Base-by-base conservation (phyloP, 2,113 vertebrate species). In the Probosciger aterrimus region DNA sequence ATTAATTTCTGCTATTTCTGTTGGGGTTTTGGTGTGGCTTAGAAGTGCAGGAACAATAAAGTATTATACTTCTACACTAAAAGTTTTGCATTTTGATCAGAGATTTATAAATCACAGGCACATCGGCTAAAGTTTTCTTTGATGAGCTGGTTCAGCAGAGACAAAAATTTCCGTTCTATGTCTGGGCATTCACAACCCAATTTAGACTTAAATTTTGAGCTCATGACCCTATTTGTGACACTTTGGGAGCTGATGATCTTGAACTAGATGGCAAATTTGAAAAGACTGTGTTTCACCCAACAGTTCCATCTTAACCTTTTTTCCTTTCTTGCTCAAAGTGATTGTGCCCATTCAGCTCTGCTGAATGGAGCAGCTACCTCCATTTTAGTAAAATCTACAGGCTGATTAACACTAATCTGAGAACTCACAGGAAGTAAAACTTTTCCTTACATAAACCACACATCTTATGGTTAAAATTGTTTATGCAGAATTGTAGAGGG, bases 181-280 rank as follows among this genome's bases (percentile, higher is more conserved):
- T 75, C 57, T 82, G 75, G 50, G 39, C 44, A 82, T 17, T 28
- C 12, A 82, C 46, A 95, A 50, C 5, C 8, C n/a, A 71, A 90
- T 88, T 95, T 94, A 76, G 57, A 90, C 92, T 85, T 80, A 92
- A 92, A 94, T 90, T 92, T 71, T 1, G 3, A 90, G 74, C 49
- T 79, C 57, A 49, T 69, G 52, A 90, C 70, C 82, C 62, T 82
- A 73, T 82, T 93, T 94, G 82, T 86, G 91, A 59, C 68, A 92
- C 50, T 90, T 92, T 10, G 60, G 76, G 33, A 90, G 47, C n/a
- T 88, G 82, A 90, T 83, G 82, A 82, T 92, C 78, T 95, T 79
- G 67, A 97, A 83, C 52, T 82, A 47, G 70, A 90, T 13, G 22
- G 30, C 33, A 89, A 76, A 93, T 88, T 93, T 82, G 62, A 86